Percentiles rank a stretch among this genome's conserved stretches.
Conservation (phyloP, 2,888 invertebrate species). For the Julus scanicus region DNA sequence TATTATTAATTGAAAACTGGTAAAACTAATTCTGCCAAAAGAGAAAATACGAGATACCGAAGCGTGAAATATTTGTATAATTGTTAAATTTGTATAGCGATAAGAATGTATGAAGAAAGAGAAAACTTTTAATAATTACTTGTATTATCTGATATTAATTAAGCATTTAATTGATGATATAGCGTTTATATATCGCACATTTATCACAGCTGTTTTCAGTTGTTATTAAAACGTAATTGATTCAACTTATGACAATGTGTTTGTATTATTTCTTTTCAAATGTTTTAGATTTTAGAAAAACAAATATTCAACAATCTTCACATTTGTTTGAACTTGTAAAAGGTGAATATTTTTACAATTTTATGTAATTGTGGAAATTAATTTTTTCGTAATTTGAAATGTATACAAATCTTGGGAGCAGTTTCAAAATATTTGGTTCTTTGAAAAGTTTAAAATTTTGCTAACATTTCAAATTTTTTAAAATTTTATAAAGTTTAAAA, state of each 20-base stretch:
- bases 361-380: no score
- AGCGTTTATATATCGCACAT: constrained; percentile 6
- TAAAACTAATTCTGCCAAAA: not conserved
- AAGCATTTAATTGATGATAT: constrained; percentile 15
- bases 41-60: not conserved
- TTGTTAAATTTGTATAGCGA: constrained; percentile 28
- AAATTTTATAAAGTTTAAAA: no score
- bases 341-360: no score
- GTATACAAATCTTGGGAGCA: no score
- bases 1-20: constrained; percentile 33
- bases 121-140: constrained; percentile 14
- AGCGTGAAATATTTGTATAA: constrained; percentile 10
- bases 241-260: not conserved
- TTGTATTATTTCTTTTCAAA: not conserved
- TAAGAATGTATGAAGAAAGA: not conserved
- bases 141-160: constrained; percentile 19
- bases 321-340: no score
- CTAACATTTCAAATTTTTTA: no score
- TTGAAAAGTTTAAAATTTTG: no score
- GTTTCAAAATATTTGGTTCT: no score
- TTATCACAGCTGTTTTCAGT: constrained; percentile 28
- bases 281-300: no score
- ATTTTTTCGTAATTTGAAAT: no score
- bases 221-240: constrained; percentile 27
- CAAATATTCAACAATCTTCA: no score